phyloP scores from a whole-genome alignment of 2,797 vertebrate species.

The Sciurus carolinensis region DNA sequence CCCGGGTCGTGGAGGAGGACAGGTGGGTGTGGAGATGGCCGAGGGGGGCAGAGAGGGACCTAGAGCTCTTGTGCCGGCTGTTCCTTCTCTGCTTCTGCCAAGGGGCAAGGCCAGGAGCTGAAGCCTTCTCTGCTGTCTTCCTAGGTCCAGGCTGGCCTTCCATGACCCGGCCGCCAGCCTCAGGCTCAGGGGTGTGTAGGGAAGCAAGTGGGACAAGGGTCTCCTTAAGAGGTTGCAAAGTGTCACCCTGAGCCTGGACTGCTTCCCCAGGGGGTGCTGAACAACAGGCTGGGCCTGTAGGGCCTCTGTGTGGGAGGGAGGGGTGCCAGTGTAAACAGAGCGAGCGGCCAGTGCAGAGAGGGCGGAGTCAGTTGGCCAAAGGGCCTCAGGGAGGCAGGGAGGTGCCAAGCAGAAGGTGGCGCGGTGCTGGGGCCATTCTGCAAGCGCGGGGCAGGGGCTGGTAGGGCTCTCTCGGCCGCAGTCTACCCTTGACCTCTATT shows the following conservation, averaged over 20 bases:
- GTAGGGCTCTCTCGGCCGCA: not conserved
- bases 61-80: too few relatives aligned
- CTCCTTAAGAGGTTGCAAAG: not conserved
- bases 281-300: not conserved
- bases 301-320: not conserved
- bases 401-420: not conserved
- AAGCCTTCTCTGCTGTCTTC: not conserved
- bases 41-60: not conserved
- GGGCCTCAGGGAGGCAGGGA: not conserved
- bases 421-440: too few relatives aligned
- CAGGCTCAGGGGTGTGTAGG: not conserved
- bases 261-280: not conserved
- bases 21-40: not conserved
- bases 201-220: not conserved
- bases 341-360: accelerated
- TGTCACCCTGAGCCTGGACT: not conserved
- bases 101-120: not conserved
- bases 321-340: not conserved
- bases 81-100: not conserved
- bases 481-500: not conserved
- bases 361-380: not conserved
- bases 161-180: not conserved
- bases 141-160: not conserved
- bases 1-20: not conserved
- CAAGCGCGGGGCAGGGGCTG: accelerated